Evolutionary conservation across 2,797 vertebrate species (phyloP), one percentile per base, ranked within the genome.

Genomic region (Enteromius viviparus): DNA sequence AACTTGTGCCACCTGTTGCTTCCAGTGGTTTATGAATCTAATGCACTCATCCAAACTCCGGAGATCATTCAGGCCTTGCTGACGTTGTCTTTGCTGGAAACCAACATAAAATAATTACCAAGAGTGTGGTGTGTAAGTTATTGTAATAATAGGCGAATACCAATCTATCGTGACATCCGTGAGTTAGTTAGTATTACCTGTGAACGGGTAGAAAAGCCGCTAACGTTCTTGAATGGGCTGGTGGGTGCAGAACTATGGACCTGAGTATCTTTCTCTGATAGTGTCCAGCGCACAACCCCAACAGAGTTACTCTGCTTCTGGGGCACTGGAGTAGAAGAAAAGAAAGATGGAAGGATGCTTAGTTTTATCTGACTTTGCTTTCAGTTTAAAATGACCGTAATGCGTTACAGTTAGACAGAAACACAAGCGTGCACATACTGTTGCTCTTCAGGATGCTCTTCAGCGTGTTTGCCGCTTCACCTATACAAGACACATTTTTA

Each of bases 11-110:
- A 95, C 95, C 60, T 95, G 93, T 68, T 92, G 83, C 84, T 94
- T 95, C 95, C 95, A 95, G 88, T 89, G 87, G 3, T 92, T 85
- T 80, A 95, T 93, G 89, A 95, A 95, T 76, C 88, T 84, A 37
- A 95, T 90, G 78, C 95, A 95, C 87, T 95, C 93, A 80, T 95
- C 91, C 79, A 95, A 90, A 84, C 91, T 95, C 69, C 92, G 90
- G 6, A 95, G 91, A 2, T 95, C 90, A 76, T 87, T 92, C 84
- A 95, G 85, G 83, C 88, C 6, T 21, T 84, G 91, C 87, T 93
- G 92, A 29, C 87, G 90, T 37, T 86, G 49, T 5, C 88, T 88
- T 11, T 92, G 87, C 89, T 91, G 83, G 3, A 34, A 64, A 53
- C 49, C 65, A 37, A 70, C 37, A 75, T 2, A 40, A 5, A 49